Base-by-base conservation (phyloP, 2,797 vertebrate genomes). In the Sebastolobus alascanus region DNA sequence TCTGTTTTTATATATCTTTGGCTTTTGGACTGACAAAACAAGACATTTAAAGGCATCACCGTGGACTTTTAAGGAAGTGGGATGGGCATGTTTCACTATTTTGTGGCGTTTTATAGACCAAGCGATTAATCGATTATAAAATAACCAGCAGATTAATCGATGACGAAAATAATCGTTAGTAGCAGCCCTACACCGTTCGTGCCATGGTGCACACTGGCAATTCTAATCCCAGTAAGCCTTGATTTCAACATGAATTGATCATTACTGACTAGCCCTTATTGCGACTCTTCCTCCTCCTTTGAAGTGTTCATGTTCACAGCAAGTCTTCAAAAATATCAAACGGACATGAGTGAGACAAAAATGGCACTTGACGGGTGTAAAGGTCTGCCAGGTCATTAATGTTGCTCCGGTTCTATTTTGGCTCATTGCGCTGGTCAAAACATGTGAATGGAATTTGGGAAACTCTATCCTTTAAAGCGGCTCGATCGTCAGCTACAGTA, bases 361-460 rank as follows among this genome's bases (percentile, higher is more conserved):
- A 73, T 35, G 25, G 14, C 69, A 61, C 63, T 73, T 16, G 54
- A 54, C 54, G 0, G 3, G 25, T 61, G 35, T 22, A 73, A 80
- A 75, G 76, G 31, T 80, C 60, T 70, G 61, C 40, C 27, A 29
- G 66, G 61, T 74, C 46, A 77, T 68, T 43, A 27, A 27, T 61
- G 67, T 22, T 72, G 20, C 75, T 63, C 18, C 54, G 22, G 25
- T 71, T 84, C 78, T 84, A 40, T 74, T 90, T 71, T 79, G 56
- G 40, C 50, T 65, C 25, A 18, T 8, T 79, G 50, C 33, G 25
- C 61, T 50, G 63, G 13, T 75, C 35, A 79, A 74, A 82, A 67
- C 65, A 43, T 66, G 40, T 64, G 25, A 11, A 33, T 65, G 66
- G 38, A 82, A 83, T 77, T 76, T 55, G 8, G 29, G 63, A 84